These are phyloP conservation scores for Caenorhabditis sp. DNA, from an alignment of 2,888 invertebrate genomes.

Conservation along the genomic window DNA sequence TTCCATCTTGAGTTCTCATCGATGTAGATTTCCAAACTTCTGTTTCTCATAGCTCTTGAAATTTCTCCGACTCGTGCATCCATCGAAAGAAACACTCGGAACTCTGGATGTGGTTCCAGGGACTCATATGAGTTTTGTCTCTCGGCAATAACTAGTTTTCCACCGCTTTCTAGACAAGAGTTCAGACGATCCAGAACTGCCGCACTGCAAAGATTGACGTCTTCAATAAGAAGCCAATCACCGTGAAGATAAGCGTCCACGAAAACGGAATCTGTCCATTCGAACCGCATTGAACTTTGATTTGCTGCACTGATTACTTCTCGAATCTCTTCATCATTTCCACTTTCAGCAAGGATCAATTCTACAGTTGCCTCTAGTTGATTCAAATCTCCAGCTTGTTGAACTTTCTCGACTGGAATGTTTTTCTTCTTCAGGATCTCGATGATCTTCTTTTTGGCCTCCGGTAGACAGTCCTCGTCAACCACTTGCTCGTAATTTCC, in stretches of 20 bases:
- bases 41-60: conserved; percentile 97
- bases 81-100: conserved; percentile 95
- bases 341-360: conserved; percentile 35
- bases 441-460: conserved; percentile 49
- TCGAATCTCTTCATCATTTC: conserved; percentile 36
- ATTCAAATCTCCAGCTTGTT: conserved; percentile 52
- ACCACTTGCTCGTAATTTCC: conserved; percentile 97
- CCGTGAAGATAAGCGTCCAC: conserved; percentile 84
- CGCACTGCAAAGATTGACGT: conserved; percentile 86
- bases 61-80: conserved; percentile 96
- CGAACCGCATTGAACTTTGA: conserved; percentile 83
- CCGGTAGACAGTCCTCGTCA: conserved; percentile 60
- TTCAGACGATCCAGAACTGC: conserved; percentile 97
- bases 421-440: conserved; percentile 34
- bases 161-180: conserved; percentile 94
- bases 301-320: conserved; percentile 56
- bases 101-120: conserved; percentile 91
- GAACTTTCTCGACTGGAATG: conserved; percentile 18
- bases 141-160: conserved; percentile 93
- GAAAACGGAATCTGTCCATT: conserved; percentile 85
- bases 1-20: conserved; percentile 75
- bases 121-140: conserved; percentile 89
- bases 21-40: conserved; percentile 93
- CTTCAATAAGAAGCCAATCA: conserved; percentile 85
- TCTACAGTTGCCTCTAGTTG: conserved; percentile 62